These are phyloP conservation scores for Thunnus albacares DNA, from an alignment of 2,797 vertebrate genomes.

Conservation along the genomic window DNA sequence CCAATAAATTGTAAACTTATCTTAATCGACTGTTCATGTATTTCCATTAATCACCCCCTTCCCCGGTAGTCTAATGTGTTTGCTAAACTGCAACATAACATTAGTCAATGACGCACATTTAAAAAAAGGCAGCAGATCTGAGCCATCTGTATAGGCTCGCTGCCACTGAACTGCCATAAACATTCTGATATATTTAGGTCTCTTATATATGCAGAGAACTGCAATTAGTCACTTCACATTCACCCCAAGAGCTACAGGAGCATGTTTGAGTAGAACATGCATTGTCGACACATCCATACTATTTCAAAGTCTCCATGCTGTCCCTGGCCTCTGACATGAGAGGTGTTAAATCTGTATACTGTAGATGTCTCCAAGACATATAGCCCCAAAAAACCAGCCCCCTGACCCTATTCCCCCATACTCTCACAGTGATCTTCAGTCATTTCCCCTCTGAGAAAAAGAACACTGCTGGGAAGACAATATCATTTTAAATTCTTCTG, in stretches of 20 bases:
- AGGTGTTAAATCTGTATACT: not conserved
- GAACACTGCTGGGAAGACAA: not conserved
- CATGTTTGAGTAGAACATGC: conserved; percentile 9
- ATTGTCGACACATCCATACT: conserved; percentile 1
- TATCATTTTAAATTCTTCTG: not conserved
- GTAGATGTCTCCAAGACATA: not conserved
- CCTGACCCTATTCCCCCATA: not conserved
- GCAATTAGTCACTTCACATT: conserved; percentile 41
- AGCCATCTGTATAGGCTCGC: conserved; percentile 22
- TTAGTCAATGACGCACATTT: not conserved
- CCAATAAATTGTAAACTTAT: not conserved
- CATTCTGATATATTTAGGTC: conserved; percentile 31
- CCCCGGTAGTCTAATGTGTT: not conserved
- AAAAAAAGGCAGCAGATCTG: conserved; percentile 3
- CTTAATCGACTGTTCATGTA: too few species aligned
- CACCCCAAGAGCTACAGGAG: conserved; percentile 1
- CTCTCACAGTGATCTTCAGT: not conserved
- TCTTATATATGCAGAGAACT: conserved; percentile 27
- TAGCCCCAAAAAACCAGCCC: not conserved
- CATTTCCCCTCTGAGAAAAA: not conserved
- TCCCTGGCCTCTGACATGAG: not conserved
- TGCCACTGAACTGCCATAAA: conserved; percentile 23
- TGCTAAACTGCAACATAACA: not conserved
- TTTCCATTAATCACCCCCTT: not conserved
- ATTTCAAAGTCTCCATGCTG: conserved; percentile 1